Base-by-base conservation (phyloP, 2,888 invertebrate species). In the Choristoneura rosaceana region DNA sequence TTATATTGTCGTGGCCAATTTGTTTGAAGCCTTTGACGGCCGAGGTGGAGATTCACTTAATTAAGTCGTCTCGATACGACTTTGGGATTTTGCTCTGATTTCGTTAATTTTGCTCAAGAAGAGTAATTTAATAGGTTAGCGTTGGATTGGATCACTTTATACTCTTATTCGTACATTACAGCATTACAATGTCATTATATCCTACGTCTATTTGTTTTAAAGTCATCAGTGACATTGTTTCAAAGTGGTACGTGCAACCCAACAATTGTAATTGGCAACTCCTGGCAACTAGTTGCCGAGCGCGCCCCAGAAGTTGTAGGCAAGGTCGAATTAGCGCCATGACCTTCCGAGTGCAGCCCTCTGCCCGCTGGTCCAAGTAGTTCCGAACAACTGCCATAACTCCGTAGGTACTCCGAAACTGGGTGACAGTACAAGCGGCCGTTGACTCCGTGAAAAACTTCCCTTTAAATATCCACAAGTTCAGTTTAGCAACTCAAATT, bases 401-500 rank as follows among this genome's bases (percentile, higher is more conserved):
- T 94, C 93, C 86, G 89, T 86, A 87, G 90, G 89, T 90, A 90
- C 91, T 92, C 93, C 83, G 90, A 92, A 94, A 94, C 94, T 93
- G 91, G 94, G 94, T 93, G 93, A 94, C 94, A 91, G 91, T 90
- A 91, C 87, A 88, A 86, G 82, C 88, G 92, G 93, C 91, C 94
- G 90, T 94, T 93, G 94, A 94, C 94, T 93, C 90, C 90, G 91
- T 90, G 93, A 94, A 93, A 94, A 94, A 94, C 92, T 94, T 94
- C 91, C 84, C 91, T 93, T 94, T 93, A 93, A 94, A 94, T 93
- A 94, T 93, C 93, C 90, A 86, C 92, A 93, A 94, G 89, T 93
- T 92, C 91, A 93, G 93, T 93, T 92, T 89, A 92, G 90, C 91
- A 92, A 93, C 93, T 93, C 93, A 93, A 94, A 93, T 93, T 94